phyloP scores from a whole-genome alignment of 2,113 vertebrate species.

The Mellivora capensis region DNA sequence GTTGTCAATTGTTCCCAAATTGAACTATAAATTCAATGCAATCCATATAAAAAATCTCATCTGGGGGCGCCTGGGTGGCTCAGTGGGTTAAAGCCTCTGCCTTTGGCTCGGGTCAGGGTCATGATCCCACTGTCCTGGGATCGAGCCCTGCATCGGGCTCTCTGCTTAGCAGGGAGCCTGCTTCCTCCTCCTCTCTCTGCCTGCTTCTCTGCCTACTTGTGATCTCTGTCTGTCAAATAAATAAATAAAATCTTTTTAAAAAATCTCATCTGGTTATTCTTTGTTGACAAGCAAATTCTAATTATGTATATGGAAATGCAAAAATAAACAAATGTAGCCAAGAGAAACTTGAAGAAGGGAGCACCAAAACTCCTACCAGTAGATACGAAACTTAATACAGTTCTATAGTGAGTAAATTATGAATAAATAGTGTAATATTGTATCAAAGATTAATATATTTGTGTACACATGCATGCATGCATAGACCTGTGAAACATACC shows the following conservation, averaged over 20 bases:
- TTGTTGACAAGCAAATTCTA: background rate
- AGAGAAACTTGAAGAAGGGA: background rate
- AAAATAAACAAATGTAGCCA: background rate
- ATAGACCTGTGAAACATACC: background rate
- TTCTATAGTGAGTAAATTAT: background rate
- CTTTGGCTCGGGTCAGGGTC: too few species aligned
- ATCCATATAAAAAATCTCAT: background rate
- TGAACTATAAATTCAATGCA: background rate
- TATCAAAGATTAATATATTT: background rate
- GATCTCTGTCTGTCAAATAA: too few species aligned
- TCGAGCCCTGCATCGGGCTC: too few species aligned
- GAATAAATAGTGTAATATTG: background rate
- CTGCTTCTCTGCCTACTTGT: too few species aligned
- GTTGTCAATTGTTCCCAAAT: background rate
- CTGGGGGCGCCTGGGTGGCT: too few species aligned
- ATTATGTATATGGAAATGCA: background rate
- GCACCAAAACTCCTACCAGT: background rate
- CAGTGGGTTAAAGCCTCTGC: too few species aligned
- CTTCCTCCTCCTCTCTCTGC: too few species aligned
- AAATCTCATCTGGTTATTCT: background rate
- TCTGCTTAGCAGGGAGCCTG: too few species aligned
- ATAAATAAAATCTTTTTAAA: too few species aligned
- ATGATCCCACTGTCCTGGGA: too few species aligned
- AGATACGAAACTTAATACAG: background rate
- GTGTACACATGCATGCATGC: background rate